These are phyloP conservation scores for Megastigmus dorsalis DNA, from an alignment of 2,888 invertebrate species.

Conservation along the genomic window DNA sequence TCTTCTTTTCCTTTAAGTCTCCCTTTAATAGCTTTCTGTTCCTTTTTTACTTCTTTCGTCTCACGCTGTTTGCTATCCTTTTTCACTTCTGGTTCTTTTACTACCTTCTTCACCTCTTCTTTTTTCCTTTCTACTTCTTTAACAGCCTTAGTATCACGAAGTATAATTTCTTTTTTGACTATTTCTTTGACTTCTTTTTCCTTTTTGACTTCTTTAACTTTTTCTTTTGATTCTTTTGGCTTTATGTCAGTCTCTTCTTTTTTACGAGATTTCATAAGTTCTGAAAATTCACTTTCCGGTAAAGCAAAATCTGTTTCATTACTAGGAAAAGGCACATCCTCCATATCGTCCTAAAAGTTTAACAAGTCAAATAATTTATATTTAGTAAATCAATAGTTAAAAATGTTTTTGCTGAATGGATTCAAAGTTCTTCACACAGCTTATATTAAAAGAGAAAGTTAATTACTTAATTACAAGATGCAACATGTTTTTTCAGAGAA, in stretches of 20 bases:
- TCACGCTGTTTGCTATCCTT: constrained; percentile 70
- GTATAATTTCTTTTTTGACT: constrained; percentile 65
- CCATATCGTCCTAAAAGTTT: constrained; percentile 79
- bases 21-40: constrained; percentile 69
- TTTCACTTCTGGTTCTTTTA: constrained; percentile 68
- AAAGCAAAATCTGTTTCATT: constrained; percentile 77
- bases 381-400: no score
- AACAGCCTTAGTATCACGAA: constrained; percentile 65
- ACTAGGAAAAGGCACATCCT: constrained; percentile 80
- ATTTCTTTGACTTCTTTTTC: constrained; percentile 70
- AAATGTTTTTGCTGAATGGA: neutral
- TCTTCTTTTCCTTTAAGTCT: constrained; percentile 72
- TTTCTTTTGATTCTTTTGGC: constrained; percentile 68
- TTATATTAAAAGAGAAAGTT: no score
- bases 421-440: no score
- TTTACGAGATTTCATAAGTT: constrained; percentile 77
- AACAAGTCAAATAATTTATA: constrained; percentile 3
- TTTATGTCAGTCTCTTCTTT: constrained; percentile 74
- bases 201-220: constrained; percentile 69
- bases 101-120: constrained; percentile 69
- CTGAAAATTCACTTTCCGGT: constrained; percentile 78
- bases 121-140: constrained; percentile 71
- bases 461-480: no score
- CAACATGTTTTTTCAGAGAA: no score
- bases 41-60: constrained; percentile 70